Base-by-base conservation (phyloP, 23 tunicate species). In the Clavelina lepadiformis region DNA sequence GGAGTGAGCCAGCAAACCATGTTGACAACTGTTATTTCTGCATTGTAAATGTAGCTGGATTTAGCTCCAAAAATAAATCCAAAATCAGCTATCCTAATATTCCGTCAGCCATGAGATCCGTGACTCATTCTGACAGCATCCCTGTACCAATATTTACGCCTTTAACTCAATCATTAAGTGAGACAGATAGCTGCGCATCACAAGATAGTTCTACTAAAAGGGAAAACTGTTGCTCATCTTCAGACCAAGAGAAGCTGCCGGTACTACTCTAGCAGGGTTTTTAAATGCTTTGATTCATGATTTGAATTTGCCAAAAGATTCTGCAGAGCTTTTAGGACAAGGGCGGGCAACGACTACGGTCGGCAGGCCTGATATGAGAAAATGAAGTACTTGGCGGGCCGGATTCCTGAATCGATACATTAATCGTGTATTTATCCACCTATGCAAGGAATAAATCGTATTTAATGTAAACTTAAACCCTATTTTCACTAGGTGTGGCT, bases 11-110 rank as follows among this genome's bases (percentile, higher is more conserved):
- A 53, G 59, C 59, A 8, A 53, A 53, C 59, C 22, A 53, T 27
- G 22, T 11, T n/a, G 59, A 53, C 23, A 6, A 53, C 59, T 53
- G 59, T 53, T 53, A 53, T 53, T 53, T 53, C 59, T 53, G 59
- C 59, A 11, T 53, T 53, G 59, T 53, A 53, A 53, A 53, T 11
- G 59, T 53, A 53, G 59, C 59, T 53, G 59, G 22, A 53, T 53
- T 53, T 53, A 53, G 59, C 59, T 53, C 59, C 59, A 53, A 53
- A 53, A 53, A 53, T 53, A 53, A 41, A n/a, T n/a, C n/a, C n/a
- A n/a, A n/a, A 41, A 41, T 41, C 49, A 41, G 15, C 49, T 41
- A 41, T 41, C 49, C 49, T 41, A 41, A 41, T n/a, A 53, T 53
- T 8, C 23, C 22, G 23, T 53, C 21, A 53, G 15, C 59, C 59